These are phyloP conservation scores for Stenichneumon culpator DNA, from an alignment of 2,888 invertebrate genomes.

Conservation along the genomic window DNA sequence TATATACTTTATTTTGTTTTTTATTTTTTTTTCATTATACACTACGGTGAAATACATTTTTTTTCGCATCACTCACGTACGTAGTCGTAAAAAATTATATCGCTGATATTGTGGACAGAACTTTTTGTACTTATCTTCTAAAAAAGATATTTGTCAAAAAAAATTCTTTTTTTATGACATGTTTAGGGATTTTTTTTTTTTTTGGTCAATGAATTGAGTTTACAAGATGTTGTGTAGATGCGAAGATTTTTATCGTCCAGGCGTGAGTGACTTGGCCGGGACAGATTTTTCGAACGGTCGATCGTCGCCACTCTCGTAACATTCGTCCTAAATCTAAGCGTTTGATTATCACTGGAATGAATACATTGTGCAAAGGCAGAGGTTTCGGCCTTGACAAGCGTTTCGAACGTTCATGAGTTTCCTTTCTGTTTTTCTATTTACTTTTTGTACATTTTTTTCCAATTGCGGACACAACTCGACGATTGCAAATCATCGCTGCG, in stretches of 20 bases:
- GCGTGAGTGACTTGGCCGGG: conserved; percentile 26
- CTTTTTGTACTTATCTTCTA: not conserved
- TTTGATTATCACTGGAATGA: conserved; percentile 74
- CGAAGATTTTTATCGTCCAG: conserved; percentile 19
- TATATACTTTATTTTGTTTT: conserved; percentile 11
- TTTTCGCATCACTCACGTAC: conserved; percentile 35
- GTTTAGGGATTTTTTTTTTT: not conserved
- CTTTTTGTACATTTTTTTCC: not conserved
- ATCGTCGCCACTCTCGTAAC: conserved; percentile 32
- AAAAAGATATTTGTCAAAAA: not conserved
- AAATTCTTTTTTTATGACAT: not conserved
- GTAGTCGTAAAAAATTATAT: conserved; percentile 20
- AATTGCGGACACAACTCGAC: not conserved
- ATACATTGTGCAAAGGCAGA: conserved; percentile 65
- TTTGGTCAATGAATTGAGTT: not conserved
- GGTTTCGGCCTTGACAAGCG: conserved; percentile 22
- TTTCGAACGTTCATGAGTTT: conserved; percentile 28
- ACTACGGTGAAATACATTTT: conserved; percentile 62
- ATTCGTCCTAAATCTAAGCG: conserved; percentile 54
- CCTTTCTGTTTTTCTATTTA: not conserved
- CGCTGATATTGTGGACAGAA: not conserved
- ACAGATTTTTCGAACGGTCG: conserved; percentile 20
- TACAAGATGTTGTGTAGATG: not conserved
- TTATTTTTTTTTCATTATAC: conserved; percentile 3
- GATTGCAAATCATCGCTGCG: not conserved